Evolutionary conservation across 2,888 invertebrate species (phyloP), one percentile per base, ranked within the genome.

Genomic region (Agapetus fuscipes): DNA sequence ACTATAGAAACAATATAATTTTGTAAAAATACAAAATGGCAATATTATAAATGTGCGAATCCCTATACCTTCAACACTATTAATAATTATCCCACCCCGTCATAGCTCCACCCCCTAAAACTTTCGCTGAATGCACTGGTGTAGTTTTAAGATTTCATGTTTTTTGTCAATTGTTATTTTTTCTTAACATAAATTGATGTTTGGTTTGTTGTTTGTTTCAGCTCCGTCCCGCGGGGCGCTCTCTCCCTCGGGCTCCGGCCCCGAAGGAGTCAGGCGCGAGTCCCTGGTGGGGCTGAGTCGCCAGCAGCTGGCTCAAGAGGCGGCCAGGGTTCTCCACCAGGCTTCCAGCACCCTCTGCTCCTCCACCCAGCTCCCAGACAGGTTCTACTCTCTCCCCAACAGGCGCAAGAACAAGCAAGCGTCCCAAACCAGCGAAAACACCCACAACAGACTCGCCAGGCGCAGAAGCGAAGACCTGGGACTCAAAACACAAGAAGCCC

Each of bases 231-330:
- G 20, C 20, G 20, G 20, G 20, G 20, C 20, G 20, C 5, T 9
- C 20, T 4, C 20, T 6, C 5, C 5, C 12, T 34, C 15, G 17
- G 38, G 34, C 13, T 13, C 37, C 16, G 34, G 13, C 9, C 34
- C 24, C 14, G 41, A 44, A 25, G 37, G 27, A 17, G 41, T 74
- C 30, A 66, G 69, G 49, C 69, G 69, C 49, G 74, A 77, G 57
- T 74, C 80, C 45, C 78, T 83, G 50, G 75, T 77, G 33, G 77
- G 80, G 53, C 66, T 79, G 26, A 80, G 83, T 39, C 78, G 80
- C 55, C 72, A 80, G 54, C 78, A 82, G 56, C 71, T 86, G 32
- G 80, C 80, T 32, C 73, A 81, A 54, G 87, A 87, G 66, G 83
- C 83, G 17, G 83, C 82, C 46, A 71, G 74, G 54, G 83, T 86